Evolutionary conservation across 2,888 invertebrate genomes (phyloP), one percentile per base, ranked within the genome.

Genomic region (Nemotelus nigrinus): DNA sequence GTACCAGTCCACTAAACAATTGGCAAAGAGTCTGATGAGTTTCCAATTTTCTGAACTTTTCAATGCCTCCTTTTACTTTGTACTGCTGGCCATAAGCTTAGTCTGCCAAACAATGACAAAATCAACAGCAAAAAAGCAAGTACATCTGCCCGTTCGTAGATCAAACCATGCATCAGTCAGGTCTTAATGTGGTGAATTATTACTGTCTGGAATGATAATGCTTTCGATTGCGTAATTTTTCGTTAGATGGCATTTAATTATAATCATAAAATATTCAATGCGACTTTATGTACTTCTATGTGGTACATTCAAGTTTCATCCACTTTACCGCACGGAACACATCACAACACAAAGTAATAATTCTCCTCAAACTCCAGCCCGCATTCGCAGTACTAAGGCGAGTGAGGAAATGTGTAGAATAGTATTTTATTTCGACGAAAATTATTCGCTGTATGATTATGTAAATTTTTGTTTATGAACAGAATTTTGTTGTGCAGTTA

Each of bases 401-500:
- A 25, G 25, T 25, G 25, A 25, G 25, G 25, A 25, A 25, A 25
- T 25, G 25, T 25, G 25, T 25, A 25, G 70, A 8, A 44, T 70
- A 70, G 43, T 70, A 70, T 70, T 70, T 70, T 53, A 70, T 70
- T 70, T 70, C 53, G 53, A 43, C 72, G 47, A 72, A 72, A 72
- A 58, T 72, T 72, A 72, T 72, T 72, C 60, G 47, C 41, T 72
- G 45, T 72, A 72, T 72, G 58, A 72, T 72, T 72, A 72, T 72
- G 72, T 72, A 72, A 72, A 72, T 72, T 72, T 60, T 60, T 72
- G 72, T 72, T 72, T 72, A 58, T 72, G 58, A 72, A 41, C 55
- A 58, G 72, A 72, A 72, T 72, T 72, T 72, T 60, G 72, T 58
- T 72, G 72, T 72, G 72, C 72, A 72, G 58, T 72, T 72, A 72